These are phyloP conservation scores for Nerophis lumbriciformis DNA, from an alignment of 2,113 vertebrate species.

Conservation along the genomic window DNA sequence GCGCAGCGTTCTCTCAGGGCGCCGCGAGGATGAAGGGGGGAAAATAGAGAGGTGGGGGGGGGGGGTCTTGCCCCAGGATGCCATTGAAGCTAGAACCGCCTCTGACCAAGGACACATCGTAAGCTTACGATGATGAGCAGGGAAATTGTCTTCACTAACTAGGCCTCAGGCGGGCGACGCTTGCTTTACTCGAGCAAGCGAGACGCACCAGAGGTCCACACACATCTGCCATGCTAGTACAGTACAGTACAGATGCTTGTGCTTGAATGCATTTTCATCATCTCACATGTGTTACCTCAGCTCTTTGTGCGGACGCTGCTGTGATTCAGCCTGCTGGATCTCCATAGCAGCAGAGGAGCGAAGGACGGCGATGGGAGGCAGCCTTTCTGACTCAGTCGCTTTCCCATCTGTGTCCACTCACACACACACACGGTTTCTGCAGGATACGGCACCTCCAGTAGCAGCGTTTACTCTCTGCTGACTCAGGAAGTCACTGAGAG, in stretches of 20 bases:
- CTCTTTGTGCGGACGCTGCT: conserved; percentile 47
- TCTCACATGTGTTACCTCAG: conserved; percentile 52
- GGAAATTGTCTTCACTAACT: background rate
- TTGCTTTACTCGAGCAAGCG: conserved; percentile 14
- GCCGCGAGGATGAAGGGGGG: no score
- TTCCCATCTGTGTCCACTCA: conserved; percentile 51
- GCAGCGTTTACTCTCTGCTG: conserved; percentile 40
- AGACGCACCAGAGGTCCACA: background rate
- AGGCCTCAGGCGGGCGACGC: conserved; percentile 2
- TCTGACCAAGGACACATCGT: conserved; percentile 4
- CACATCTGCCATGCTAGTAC: conserved; percentile 16
- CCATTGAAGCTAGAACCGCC: background rate
- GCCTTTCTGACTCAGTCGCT: conserved; percentile 54
- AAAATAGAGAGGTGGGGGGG: no score
- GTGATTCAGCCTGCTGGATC: conserved; percentile 54
- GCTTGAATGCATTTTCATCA: conserved; percentile 1
- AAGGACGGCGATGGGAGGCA: conserved; percentile 55
- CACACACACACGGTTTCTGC: conserved; percentile 32
- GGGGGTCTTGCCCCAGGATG: conserved; percentile 18
- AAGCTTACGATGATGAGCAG: background rate
- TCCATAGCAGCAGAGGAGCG: conserved; percentile 58
- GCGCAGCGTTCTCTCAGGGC: no score
- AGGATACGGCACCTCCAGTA: conserved; percentile 40
- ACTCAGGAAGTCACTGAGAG: conserved; percentile 52
- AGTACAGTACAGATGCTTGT: conserved; percentile 8